Base-by-base conservation (phyloP, 2,797 vertebrate species). In the Phalanger gymnotis region DNA sequence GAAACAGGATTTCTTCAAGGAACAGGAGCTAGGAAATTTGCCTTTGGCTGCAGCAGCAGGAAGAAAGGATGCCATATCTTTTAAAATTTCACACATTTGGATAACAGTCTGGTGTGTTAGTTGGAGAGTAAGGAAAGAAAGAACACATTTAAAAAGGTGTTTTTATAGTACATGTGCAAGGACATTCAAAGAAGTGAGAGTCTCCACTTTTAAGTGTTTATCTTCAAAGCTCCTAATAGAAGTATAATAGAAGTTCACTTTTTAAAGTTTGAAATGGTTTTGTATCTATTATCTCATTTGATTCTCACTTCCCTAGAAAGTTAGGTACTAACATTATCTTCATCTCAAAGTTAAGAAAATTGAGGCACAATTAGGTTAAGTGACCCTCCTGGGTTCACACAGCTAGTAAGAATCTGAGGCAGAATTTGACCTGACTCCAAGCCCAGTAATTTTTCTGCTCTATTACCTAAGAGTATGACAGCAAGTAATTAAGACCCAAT, bases 171-270 rank as follows among this genome's bases (percentile, higher is more conserved):
- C 34, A 91, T 90, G 57, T 92, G 81, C 81, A 30, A 73, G 30
- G 53, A 94, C 87, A 5, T 81, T 57, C 91, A 94, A 95, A 95
- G 92, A 28, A 90, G 11, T 91, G 40, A 51, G 94, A 53, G 28
- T 92, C 28, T 40, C 90, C 94, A 28, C 40, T 47, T 87, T 47
- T 87, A 28, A 87, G 27, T 47, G 22, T 9, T 87, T 10, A 51
- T 87, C 40, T 51, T 87, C 40, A 1, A 81, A 87, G 22, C 27
- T 87, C 25, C 73, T 51, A 27, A 87, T n/a, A 81, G n/a, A 81
- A 81, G 19, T 25, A 81, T 81, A 22, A 47, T 81, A 81, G 47
- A 87, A 28, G 3, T 19, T 87, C 40, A 47, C 9, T 87, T 81
- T 87, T 47, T 73, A 73, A 66, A n/a, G 34, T 40, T 73, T 73